Percentiles rank a stretch among this genome's conserved stretches.
These are phyloP conservation scores for Turnix velox DNA, from an alignment of 2,113 vertebrate genomes.

Conservation along the genomic window DNA sequence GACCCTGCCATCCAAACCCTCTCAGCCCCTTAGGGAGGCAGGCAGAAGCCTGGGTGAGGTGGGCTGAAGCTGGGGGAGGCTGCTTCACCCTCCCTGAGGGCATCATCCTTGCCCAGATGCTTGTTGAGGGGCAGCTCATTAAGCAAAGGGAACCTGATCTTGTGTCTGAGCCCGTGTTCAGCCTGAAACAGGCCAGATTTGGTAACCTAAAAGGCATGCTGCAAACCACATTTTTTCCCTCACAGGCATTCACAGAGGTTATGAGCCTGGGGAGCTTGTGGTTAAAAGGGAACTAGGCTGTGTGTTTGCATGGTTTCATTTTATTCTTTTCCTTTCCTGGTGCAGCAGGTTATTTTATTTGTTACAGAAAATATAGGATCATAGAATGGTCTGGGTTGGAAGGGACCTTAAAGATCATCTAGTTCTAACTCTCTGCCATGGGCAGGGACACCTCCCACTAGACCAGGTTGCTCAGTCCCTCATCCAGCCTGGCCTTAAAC, in stretches of 20 bases:
- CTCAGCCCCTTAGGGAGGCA: accelerated
- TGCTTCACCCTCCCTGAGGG: accelerated
- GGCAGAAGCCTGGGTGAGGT: accelerated
- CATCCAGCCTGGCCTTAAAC: too few species aligned
- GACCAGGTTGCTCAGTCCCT: too few species aligned
- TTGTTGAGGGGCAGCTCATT: accelerated
- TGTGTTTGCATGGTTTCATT: not conserved
- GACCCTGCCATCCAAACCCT: accelerated
- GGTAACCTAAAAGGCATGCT: not conserved
- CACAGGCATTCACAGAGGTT: not conserved
- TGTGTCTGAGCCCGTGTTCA: not conserved
- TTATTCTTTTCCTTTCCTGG: not conserved
- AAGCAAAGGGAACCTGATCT: not conserved
- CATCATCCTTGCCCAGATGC: accelerated
- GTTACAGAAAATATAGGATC: not conserved
- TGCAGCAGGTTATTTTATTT: not conserved
- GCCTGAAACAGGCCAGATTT: not conserved
- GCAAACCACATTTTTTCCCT: not conserved
- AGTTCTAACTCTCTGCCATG: too few species aligned
- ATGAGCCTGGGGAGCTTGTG: not conserved
- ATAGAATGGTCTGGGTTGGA: too few species aligned
- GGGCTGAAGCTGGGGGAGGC: accelerated
- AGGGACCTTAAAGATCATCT: too few species aligned
- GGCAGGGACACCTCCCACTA: too few species aligned
- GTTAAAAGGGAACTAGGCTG: slow-evolving; percentile 7